phyloP scores from a whole-genome alignment of 2,797 vertebrate species.

The Leuciscus waleckii region DNA sequence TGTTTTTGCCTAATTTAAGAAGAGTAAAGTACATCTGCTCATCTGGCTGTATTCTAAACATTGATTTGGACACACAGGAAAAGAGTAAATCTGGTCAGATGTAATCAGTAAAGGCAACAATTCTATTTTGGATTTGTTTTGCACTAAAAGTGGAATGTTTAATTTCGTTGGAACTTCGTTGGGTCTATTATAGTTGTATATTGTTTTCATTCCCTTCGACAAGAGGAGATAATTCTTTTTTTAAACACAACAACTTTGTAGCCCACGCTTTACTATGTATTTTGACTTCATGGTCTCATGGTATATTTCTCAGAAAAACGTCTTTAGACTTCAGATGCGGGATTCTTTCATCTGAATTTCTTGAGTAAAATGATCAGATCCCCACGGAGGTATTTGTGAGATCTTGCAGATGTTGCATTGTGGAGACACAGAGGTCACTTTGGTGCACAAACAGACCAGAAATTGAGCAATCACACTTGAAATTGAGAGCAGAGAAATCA shows the following conservation, averaged over 20 bases:
- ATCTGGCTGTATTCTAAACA: slow-evolving; percentile 32
- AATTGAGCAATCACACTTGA: slow-evolving; percentile 40
- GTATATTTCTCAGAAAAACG: neutral
- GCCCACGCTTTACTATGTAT: neutral
- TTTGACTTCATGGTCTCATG: neutral
- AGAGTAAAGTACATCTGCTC: neutral
- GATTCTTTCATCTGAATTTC: neutral
- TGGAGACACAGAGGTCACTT: neutral
- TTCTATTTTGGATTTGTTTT: slow-evolving; percentile 15
- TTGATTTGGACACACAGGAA: slow-evolving; percentile 2
- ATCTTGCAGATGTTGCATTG: slow-evolving; percentile 21
- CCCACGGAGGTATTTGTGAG: neutral
- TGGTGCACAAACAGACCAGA: neutral
- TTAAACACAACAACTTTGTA: neutral
- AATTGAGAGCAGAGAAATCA: slow-evolving; percentile 37
- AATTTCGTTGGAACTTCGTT: neutral
- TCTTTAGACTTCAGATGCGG: neutral
- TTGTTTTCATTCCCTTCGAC: neutral
- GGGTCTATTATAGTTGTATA: neutral
- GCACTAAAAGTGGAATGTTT: neutral
- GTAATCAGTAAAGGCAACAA: neutral
- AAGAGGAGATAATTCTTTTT: neutral
- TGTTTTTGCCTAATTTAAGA: neutral
- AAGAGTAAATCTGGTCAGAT: slow-evolving; percentile 18
- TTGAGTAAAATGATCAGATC: neutral